phyloP scores from a whole-genome alignment of 2,113 vertebrate species.

The Nothocercus nigrocapillus region DNA sequence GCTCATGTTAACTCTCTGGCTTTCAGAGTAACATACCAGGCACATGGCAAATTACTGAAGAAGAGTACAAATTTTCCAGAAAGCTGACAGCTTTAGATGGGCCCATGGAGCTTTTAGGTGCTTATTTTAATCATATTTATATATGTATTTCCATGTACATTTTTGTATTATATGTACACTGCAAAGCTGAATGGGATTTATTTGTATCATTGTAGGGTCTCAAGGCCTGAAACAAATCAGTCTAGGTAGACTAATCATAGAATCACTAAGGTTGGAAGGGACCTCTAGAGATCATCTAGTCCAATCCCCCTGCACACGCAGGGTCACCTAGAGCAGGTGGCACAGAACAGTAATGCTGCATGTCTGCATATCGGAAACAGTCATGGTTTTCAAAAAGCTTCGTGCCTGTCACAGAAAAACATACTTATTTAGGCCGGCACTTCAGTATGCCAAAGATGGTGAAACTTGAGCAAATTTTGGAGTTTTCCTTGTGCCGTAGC shows the following conservation, averaged over 20 bases:
- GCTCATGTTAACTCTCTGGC: not conserved
- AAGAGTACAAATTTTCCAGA: not conserved
- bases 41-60: not conserved
- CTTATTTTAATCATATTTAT: not conserved
- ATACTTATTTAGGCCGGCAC: not conserved
- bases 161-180: not conserved
- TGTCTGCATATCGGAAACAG: not conserved
- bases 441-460: constrained; percentile 8
- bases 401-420: not conserved
- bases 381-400: not conserved
- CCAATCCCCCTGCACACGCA: too few species aligned
- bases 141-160: not conserved
- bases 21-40: constrained; percentile 21
- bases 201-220: not conserved
- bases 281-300: too few species aligned
- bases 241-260: not conserved
- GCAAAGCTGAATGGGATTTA: not conserved
- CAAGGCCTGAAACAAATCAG: not conserved
- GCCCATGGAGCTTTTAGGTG: not conserved
- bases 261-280: too few species aligned
- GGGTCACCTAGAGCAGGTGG: too few species aligned
- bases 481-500: constrained; percentile 30
- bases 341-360: not conserved
- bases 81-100: not conserved
- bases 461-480: constrained; percentile 45